phyloP scores from a whole-genome alignment of 2,888 invertebrate genomes.

The Hydroisotoma schaefferi region DNA sequence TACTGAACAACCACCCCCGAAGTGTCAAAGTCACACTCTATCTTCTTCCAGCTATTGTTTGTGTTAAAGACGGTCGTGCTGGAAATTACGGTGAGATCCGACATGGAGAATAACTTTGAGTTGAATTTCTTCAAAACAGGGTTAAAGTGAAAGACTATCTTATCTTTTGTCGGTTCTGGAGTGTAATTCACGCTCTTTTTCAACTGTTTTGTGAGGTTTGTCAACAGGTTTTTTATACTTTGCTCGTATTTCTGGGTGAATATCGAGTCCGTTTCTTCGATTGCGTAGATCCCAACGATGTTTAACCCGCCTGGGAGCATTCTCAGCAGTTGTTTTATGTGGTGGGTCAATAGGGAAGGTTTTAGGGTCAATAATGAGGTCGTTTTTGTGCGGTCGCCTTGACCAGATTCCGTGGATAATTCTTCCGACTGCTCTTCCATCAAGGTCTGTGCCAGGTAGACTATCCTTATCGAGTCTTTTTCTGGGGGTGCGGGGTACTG shows the following conservation, averaged over 20 bases:
- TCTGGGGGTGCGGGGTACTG: too few relatives aligned
- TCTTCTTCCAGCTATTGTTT: neutral
- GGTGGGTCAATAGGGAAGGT: constrained; percentile 34
- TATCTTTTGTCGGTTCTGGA: neutral
- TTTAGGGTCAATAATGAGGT: constrained; percentile 14
- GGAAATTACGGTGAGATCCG: neutral
- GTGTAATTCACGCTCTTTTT: neutral
- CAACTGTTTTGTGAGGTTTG: neutral
- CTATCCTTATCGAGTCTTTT: too few relatives aligned
- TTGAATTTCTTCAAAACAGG: neutral
- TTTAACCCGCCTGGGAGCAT: constrained; percentile 89
- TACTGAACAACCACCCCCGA: neutral
- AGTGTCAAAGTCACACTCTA: neutral
- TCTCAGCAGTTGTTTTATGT: constrained; percentile 57
- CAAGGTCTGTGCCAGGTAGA: too few relatives aligned
- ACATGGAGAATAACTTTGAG: neutral
- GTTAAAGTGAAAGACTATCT: neutral
- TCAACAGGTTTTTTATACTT: constrained; percentile 59
- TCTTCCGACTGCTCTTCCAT: too few relatives aligned
- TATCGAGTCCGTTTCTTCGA: constrained; percentile 54
- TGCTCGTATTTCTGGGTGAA: constrained; percentile 60
- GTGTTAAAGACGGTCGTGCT: too few relatives aligned
- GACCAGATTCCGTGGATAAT: too few relatives aligned
- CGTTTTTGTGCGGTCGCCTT: too few relatives aligned
- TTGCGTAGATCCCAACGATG: constrained; percentile 77